phyloP scores from a whole-genome alignment of 2,113 vertebrate species.

The Mus pahari region DNA sequence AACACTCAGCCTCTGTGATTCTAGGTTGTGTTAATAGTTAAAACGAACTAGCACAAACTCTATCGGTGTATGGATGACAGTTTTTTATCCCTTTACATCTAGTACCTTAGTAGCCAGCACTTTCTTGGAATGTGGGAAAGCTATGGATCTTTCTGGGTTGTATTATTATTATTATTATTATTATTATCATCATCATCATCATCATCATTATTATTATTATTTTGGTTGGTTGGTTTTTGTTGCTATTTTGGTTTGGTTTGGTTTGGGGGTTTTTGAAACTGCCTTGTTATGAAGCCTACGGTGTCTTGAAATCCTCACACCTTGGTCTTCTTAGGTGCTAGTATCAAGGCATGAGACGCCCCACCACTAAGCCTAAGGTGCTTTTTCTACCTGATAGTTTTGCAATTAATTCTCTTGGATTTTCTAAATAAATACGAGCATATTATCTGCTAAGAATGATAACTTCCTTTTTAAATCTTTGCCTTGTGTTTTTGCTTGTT shows the following conservation, averaged over 20 bases:
- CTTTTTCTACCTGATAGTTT: background rate
- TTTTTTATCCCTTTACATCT: background rate
- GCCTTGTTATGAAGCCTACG: background rate
- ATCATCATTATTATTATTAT: too few species aligned
- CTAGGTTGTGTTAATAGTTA: too few species aligned
- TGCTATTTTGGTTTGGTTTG: background rate
- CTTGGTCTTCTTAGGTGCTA: background rate
- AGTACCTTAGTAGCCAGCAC: background rate
- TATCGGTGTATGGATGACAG: background rate
- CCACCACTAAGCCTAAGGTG: too few species aligned
- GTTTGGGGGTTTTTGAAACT: background rate
- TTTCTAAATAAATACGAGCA: slow-evolving; percentile 41
- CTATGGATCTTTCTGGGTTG: background rate
- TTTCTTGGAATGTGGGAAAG: background rate
- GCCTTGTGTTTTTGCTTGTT: background rate
- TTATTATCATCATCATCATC: too few species aligned
- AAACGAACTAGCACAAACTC: background rate
- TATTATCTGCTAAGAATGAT: slow-evolving; percentile 3
- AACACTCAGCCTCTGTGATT: background rate
- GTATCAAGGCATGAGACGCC: background rate
- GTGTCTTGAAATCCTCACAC: background rate
- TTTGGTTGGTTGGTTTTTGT: background rate
- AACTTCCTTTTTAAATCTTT: slow-evolving; percentile 23
- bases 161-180: too few species aligned
- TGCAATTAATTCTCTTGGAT: background rate